Base-by-base conservation (phyloP, 2,888 invertebrate species). In the Lamellibrachia columna region DNA sequence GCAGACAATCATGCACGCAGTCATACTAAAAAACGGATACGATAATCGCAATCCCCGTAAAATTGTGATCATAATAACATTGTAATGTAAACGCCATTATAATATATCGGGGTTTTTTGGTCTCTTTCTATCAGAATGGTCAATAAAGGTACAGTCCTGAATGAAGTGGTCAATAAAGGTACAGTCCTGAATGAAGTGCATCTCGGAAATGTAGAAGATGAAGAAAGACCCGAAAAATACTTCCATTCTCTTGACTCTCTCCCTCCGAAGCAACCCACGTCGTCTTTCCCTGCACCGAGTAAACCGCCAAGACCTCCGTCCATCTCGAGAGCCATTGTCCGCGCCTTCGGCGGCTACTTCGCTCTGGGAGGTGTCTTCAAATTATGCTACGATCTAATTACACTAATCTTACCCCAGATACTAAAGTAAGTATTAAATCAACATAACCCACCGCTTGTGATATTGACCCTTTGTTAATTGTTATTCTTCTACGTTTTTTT, bases 301-400 rank as follows among this genome's bases (percentile, higher is more conserved):
- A 22, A 92, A 28, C 92, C 93, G 90, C 40, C 15, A 3, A 90
- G 90, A 75, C 15, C 52, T 1, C 93, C 93, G 7, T 92, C 93
- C 52, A 11, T 92, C 7, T 93, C 91, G 92, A 60, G 90, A n/a
- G 90, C 92, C n/a, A 91, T 93, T 8, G 22, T 92, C 52, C 22
- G 52, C 2, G 53, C 92, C 9, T 93, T 93, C 60, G 93, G 93
- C 9, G 52, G 90, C 53, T 93, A 92, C 91, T 93, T 92, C 91
- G 15, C 93, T 22, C 28, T 93, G 91, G 93, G 93, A 4, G 93
- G 93, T 1, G 91, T 93, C 55, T 93, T 58, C 91, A 93, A 92
- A 75, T 53, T 93, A 8, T 11, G 90, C 91, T 93, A 92, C 60
- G 93, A 93, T 55, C 91, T 93, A 60, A 93, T 92, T 91, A 92